A percentile compares a stretch with the other conserved stretches of the same genome.
Conservation (phyloP, 2,113 vertebrate species). For the Lasiurus cinereus region DNA sequence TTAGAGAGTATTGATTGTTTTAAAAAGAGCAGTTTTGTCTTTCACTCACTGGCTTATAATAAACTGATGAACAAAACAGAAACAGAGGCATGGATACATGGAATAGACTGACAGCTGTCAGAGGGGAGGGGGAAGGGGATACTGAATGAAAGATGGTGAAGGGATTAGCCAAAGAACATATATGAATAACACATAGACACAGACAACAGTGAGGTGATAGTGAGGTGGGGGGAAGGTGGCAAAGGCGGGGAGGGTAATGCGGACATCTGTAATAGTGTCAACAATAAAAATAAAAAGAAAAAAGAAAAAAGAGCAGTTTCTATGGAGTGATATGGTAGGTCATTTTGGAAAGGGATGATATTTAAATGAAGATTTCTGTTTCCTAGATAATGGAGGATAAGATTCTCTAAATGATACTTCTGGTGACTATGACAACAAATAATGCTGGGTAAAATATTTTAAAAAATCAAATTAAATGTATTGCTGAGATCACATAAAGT, state of each 20-base stretch:
- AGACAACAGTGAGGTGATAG: background rate
- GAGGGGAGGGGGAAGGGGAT: background rate
- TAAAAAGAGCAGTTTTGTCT: background rate
- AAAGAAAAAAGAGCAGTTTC: background rate
- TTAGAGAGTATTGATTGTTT: background rate
- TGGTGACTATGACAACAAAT: background rate
- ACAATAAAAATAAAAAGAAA: background rate
- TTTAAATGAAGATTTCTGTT: background rate
- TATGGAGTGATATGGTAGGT: background rate
- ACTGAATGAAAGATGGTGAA: background rate
- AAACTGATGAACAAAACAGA: background rate
- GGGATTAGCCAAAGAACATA: background rate
- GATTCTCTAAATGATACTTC: background rate
- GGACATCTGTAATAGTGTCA: background rate
- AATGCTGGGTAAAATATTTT: background rate
- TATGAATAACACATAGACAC: background rate
- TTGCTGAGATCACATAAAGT: background rate
- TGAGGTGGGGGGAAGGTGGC: too few species aligned
- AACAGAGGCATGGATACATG: background rate
- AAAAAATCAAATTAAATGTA: background rate
- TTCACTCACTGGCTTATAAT: background rate
- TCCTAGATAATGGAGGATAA: background rate
- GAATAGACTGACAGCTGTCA: background rate
- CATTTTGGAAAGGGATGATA: background rate
- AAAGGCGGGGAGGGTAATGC: background rate